phyloP scores from a whole-genome alignment of 2,113 vertebrate species.

The Aspiorhynchus laticeps region DNA sequence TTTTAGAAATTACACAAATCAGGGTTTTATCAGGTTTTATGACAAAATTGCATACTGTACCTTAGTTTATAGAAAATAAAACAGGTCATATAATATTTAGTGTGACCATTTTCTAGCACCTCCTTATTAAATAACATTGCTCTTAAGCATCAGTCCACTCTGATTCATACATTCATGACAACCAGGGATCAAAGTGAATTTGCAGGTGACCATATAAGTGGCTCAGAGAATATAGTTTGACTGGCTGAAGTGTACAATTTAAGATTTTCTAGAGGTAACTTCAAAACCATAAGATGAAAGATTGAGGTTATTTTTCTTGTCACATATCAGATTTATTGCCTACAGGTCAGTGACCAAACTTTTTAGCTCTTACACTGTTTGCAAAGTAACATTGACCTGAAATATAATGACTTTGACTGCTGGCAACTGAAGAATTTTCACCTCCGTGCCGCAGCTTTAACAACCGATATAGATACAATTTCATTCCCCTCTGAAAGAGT shows the following conservation, averaged over 20 bases:
- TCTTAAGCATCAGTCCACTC: not conserved
- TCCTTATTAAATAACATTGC: not conserved
- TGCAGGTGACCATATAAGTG: not conserved
- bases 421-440: conserved; percentile 12
- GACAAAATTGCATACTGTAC: not conserved
- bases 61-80: not conserved
- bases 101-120: too few species aligned
- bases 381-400: conserved; percentile 34
- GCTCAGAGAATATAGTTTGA: not conserved
- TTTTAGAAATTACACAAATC: not conserved
- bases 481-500: conserved; percentile 7
- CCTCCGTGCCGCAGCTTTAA: conserved; percentile 29
- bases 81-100: not conserved
- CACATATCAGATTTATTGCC: conserved; percentile 28
- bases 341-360: conserved; percentile 8
- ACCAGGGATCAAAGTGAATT: not conserved
- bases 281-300: conserved; percentile 13
- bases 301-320: not conserved
- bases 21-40: not conserved
- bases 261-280: conserved; percentile 7
- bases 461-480: conserved; percentile 34
- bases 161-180: not conserved
- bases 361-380: conserved; percentile 4
- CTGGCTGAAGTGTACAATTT: not conserved
- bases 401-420: conserved; percentile 46